Evolutionary conservation across 2,888 invertebrate genomes (phyloP).

Genomic region (Dicranocentrus wangi): DNA sequence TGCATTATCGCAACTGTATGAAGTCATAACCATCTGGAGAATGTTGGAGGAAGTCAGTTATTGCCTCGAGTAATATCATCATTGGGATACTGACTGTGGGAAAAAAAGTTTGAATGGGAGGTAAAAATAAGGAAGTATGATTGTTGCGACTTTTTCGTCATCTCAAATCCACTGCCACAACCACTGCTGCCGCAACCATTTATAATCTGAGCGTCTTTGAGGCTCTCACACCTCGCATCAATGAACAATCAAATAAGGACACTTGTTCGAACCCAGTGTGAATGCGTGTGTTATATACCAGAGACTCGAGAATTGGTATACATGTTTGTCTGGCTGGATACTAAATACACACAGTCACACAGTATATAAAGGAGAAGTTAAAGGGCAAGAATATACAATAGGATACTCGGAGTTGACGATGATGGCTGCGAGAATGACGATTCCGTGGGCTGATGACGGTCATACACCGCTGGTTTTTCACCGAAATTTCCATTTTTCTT

Average conservation of each 20-base stretch:
- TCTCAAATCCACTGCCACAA: neutral
- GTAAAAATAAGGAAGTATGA: slow-evolving; percentile 4
- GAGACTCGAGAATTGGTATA: no score
- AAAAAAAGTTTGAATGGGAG: neutral
- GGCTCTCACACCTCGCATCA: neutral
- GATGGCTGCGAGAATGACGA: no score
- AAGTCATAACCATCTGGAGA: slow-evolving; percentile 31
- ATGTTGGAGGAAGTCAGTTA: slow-evolving; percentile 29
- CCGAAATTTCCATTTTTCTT: neutral
- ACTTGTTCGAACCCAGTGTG: neutral
- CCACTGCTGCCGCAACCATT: neutral
- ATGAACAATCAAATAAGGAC: slow-evolving; percentile 37
- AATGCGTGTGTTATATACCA: no score
- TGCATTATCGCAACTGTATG: slow-evolving; percentile 25
- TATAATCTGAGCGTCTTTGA: neutral
- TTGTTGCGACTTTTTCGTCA: slow-evolving; percentile 9
- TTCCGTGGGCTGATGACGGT: no score
- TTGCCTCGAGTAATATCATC: slow-evolving; percentile 39
- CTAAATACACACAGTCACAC: neutral
- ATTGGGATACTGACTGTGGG: neutral
- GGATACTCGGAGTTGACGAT: no score
- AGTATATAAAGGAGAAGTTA: neutral
- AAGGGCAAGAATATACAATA: no score
- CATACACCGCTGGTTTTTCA: no score
- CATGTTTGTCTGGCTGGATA: no score